phyloP scores from a whole-genome alignment of 2,888 invertebrate species.

The Aradus depressus region DNA sequence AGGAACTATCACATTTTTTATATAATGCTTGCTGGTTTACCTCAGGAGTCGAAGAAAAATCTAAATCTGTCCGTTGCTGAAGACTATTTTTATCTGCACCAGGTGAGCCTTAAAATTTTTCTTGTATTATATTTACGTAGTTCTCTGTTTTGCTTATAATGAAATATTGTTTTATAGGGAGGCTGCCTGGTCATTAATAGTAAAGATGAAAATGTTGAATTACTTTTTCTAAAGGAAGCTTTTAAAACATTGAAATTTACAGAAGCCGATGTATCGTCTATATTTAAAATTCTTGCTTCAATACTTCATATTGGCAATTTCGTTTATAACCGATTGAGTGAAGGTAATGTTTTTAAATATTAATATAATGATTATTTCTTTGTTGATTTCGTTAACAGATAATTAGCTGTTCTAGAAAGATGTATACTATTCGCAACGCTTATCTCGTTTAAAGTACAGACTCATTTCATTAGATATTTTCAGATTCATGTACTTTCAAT shows the following conservation, averaged over 20 bases:
- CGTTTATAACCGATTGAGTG: conserved; percentile 50
- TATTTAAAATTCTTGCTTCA: conserved; percentile 72
- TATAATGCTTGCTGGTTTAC: conserved; percentile 73
- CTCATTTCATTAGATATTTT: no score
- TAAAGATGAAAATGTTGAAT: conserved; percentile 64
- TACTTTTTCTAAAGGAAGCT: conserved; percentile 75
- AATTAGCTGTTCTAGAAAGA: no score
- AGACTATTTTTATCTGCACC: conserved; percentile 66
- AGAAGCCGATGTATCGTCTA: conserved; percentile 71
- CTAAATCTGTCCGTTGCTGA: conserved; percentile 61
- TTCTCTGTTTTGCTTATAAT: not conserved
- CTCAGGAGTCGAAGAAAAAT: conserved; percentile 62
- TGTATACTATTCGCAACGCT: no score
- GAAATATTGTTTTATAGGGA: conserved; percentile 2
- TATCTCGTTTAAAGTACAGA: no score
- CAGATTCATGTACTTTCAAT: no score
- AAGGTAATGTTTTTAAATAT: no score
- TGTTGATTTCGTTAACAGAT: no score
- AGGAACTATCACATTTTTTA: conserved; percentile 95
- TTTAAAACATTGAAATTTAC: conserved; percentile 82
- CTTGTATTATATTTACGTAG: not conserved
- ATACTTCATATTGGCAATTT: conserved; percentile 87
- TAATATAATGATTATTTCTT: no score
- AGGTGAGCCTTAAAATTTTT: conserved; percentile 1
- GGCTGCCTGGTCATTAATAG: conserved; percentile 6